Base-by-base conservation (phyloP, 1,140 invertebrate species). In the Thaumetopoea pityocampa region DNA sequence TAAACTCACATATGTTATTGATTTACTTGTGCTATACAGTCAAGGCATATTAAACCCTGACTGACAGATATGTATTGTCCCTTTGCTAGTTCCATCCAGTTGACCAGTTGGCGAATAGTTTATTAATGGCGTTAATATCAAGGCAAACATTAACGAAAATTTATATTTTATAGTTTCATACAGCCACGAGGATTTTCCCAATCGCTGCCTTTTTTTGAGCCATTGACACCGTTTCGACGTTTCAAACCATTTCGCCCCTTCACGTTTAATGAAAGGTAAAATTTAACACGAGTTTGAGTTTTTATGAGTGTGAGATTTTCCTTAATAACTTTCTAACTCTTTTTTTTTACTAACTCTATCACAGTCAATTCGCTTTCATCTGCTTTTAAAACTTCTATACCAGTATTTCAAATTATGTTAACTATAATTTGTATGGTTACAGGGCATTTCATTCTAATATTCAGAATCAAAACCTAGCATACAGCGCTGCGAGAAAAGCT, bases 391-490 rank as follows among this genome's bases (percentile, higher is more conserved):
- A 36, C 10, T 41, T n/a, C 18, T 20, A 8, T 28, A 15, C 34
- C 15, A 26, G 9, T 18, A 4, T 43, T 7, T 15, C 19, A 11
- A 38, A 41, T 44, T 16, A 37, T 7, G 50, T 40, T 50, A 5
- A 46, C 6, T 55, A 46, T 30, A 20, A 26, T 36, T 32, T 44
- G 62, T 68, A 24, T 68, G 43, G 60, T 76, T 77, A 22, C 77
- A 85, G 84, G 67, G 59, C 64, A 14, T 84, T 85, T 51, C 43
- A 58, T 50, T 66, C 66, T 43, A 74, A 80, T 54, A 37, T 67
- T 26, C 63, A 67, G 23, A 64, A 65, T 32, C 76, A 78, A 35
- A 62, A 51, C 22, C 51, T 73, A 41, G 80, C 80, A 18, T 64
- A 55, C 22, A 52, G 65, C 10, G 72, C 79, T 10, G 73, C 82